A percentile compares a stretch with the other conserved stretches of the same genome.
Conservation (phyloP, 2,888 invertebrate species). For the Gandaritis pyraliata region DNA sequence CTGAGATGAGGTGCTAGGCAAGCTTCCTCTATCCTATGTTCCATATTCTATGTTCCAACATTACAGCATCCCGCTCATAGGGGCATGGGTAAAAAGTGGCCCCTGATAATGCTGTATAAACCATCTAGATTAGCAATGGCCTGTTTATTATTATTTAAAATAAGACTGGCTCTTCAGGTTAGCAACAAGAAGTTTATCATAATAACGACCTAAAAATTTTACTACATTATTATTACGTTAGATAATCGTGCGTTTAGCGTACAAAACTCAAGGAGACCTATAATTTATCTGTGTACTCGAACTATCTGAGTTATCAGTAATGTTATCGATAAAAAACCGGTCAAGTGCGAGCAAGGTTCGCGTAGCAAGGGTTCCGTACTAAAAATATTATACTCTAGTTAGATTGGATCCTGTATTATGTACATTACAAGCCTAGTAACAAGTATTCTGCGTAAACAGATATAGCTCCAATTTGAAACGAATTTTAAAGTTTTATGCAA, state of each 20-base stretch:
- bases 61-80: no score
- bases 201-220: not conserved
- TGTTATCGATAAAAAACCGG: slow-evolving; percentile 61
- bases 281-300: slow-evolving; percentile 39
- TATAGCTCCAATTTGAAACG: not conserved
- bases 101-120: no score
- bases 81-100: no score
- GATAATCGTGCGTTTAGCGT: slow-evolving; percentile 13
- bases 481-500: not conserved
- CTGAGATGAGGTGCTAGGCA: no score
- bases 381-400: no score
- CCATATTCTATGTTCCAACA: no score
- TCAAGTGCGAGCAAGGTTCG: slow-evolving; percentile 14
- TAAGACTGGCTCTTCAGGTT: not conserved
- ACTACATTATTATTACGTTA: slow-evolving; percentile 6
- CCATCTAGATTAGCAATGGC: no score
- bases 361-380: not conserved
- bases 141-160: not conserved
- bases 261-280: slow-evolving; percentile 36
- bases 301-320: slow-evolving; percentile 38
- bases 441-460: not conserved
- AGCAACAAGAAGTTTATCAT: not conserved
- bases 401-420: no score
- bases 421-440: no score
- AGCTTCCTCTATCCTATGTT: no score